Base-by-base conservation (phyloP, 2,888 invertebrate genomes). In the Tenthredo distinguenda region DNA sequence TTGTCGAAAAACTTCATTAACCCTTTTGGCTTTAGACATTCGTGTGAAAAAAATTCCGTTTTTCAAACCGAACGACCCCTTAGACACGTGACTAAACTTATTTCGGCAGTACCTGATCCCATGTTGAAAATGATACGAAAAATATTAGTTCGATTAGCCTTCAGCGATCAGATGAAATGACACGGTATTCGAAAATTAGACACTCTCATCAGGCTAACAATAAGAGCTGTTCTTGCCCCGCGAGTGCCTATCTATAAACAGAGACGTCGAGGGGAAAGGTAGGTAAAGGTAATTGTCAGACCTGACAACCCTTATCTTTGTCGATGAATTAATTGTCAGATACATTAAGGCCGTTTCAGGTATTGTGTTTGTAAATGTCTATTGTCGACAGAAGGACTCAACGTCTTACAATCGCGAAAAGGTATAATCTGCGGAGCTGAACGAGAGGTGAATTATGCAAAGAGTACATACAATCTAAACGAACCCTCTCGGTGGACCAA, bases 221-320 rank as follows among this genome's bases (percentile, higher is more conserved):
- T 55, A 55, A 4, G n/a, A 5, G n/a, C n/a, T 55, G 55, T 50
- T n/a, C n/a, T 55, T 55, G n/a, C n/a, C 55, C n/a, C 7, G 55
- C 6, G 55, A n/a, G 5, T 55, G 26, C 21, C 62, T 62, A 12
- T 26, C 62, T 62, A 62, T 21, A 12, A 21, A 68, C 18, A 12
- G 34, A 68, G 18, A 68, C 34, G 4, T 68, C 18, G 31, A 34
- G 31, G 18, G 18, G 34, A 1, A 0, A 1, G n/a, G 10, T 26
- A 62, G 62, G 21, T 12, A 26, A 9, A 21, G 62, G 62, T 68
- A 31, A 34, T 34, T 34, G 68, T 68, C 34, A 34, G 34, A 68
- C 68, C 34, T 68, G 34, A 31, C 68, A 68, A 68, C 68, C 68
- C 34, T 68, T 68, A 68, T 68, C 68, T 68, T 68, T 34, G 34